Conservation (phyloP, 2,888 invertebrate species). For the Diarsia rubi region DNA sequence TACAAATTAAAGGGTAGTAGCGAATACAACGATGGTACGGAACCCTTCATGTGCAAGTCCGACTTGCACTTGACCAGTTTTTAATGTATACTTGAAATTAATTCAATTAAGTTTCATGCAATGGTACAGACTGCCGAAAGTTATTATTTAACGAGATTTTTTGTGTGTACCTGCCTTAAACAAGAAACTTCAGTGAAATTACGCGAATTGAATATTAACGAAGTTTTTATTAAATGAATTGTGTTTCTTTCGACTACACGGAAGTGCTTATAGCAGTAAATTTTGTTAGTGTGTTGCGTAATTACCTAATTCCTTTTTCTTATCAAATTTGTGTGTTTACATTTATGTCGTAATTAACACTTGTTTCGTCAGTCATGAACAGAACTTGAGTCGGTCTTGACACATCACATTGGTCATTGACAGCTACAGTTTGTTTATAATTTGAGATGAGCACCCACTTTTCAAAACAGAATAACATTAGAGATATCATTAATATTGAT, state of each 20-base stretch:
- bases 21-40: too few species aligned
- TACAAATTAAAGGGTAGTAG: too few species aligned
- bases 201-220: constrained; percentile 43
- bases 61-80: too few species aligned
- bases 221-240: constrained; percentile 35
- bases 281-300: neutral
- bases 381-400: too few species aligned
- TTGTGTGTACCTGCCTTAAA: constrained; percentile 21
- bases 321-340: neutral
- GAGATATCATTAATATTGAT: too few species aligned
- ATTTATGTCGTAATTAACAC: neutral
- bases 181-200: constrained; percentile 2
- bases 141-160: neutral
- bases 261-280: neutral
- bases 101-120: neutral
- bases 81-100: neutral
- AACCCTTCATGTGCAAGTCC: too few species aligned
- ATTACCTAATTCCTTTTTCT: neutral
- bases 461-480: too few species aligned
- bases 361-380: too few species aligned
- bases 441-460: too few species aligned
- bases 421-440: too few species aligned
- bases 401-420: too few species aligned
- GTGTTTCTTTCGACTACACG: constrained; percentile 9
- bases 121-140: neutral